Percentiles rank a stretch among this genome's conserved stretches.
phyloP scores from a whole-genome alignment of 23 tunicate species.

The Aplidium turbinatum region DNA sequence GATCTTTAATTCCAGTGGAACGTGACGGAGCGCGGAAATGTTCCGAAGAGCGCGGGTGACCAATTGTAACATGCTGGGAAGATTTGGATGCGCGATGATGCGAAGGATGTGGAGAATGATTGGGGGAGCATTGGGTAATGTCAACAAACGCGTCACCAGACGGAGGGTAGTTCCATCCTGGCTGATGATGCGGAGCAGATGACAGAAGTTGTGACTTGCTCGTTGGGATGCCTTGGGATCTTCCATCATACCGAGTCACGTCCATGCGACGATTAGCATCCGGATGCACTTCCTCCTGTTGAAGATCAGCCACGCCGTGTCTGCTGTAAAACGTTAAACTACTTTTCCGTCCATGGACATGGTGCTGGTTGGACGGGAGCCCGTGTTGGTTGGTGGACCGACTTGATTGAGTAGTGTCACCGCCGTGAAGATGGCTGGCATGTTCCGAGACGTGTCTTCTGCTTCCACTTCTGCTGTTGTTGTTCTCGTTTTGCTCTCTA shows the following conservation, averaged over 20 bases:
- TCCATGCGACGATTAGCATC: not conserved
- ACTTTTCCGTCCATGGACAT: too few species aligned
- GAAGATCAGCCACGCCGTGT: too few species aligned
- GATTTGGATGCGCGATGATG: not conserved
- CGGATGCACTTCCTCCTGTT: too few species aligned
- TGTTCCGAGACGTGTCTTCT: not conserved
- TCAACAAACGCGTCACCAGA: constrained; percentile 14
- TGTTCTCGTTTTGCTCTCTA: constrained; percentile 1
- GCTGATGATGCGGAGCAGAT: too few species aligned
- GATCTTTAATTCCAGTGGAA: constrained; percentile 29
- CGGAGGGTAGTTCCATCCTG: too few species aligned
- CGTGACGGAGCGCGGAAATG: not conserved
- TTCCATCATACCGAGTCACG: not conserved
- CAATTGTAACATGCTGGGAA: not conserved
- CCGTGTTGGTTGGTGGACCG: too few species aligned
- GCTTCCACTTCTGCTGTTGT: constrained; percentile 20
- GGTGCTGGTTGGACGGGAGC: too few species aligned
- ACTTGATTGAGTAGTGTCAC: too few species aligned
- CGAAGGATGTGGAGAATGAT: constrained; percentile 32
- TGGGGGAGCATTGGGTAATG: constrained; percentile 29
- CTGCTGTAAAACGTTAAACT: not conserved
- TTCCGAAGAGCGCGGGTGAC: not conserved
- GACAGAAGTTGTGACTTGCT: not conserved
- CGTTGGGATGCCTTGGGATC: too few species aligned
- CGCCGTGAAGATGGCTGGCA: too few species aligned